Base-by-base conservation (phyloP, 2,113 vertebrate genomes). In the Myiopsitta monachus region DNA sequence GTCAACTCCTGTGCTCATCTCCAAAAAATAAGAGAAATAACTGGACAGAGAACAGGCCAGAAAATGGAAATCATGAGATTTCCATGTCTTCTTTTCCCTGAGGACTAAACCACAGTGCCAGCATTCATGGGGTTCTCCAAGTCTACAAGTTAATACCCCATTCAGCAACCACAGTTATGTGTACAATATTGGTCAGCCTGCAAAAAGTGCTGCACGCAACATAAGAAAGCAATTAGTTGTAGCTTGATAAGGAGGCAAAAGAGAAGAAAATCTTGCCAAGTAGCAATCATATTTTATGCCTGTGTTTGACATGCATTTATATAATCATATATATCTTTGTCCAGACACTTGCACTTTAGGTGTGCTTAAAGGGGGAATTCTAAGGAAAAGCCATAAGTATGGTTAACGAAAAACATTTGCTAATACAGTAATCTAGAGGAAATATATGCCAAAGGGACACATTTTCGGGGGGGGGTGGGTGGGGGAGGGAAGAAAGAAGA, bases 341-440 rank as follows among this genome's bases (percentile, higher is more conserved):
- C 44, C 52, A 90, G 59, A 96, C 62, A 83, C 91, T 95, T 97
- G 92, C 44, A 78, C 90, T 96, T 96, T 92, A 97, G 90, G 86
- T 94, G 75, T 92, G 79, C 96, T 97, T 96, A 93, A 97, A 97
- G 82, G 80, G 90, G 54, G 38, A 95, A 96, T 96, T 98, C 94
- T 95, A 96, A 94, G 87, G 83, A 96, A 97, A 98, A 96, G 41
- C 76, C 18, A 0, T 86, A 96, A 96, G 84, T 92, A 94, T 18
- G 36, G 91, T 91, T 97, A 94, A 97, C 96, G 89, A 88, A 97
- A 97, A 96, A 90, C 63, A 88, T 97, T 98, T 97, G 83, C 97
- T 97, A 97, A 96, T 95, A 97, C 38, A 90, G 88, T 96, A 97
- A 98, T 97, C 89, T 94, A 96, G 80, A 95, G 90, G 90, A 98